phyloP scores from a whole-genome alignment of 2,113 vertebrate species.

The Cyanistes caeruleus region DNA sequence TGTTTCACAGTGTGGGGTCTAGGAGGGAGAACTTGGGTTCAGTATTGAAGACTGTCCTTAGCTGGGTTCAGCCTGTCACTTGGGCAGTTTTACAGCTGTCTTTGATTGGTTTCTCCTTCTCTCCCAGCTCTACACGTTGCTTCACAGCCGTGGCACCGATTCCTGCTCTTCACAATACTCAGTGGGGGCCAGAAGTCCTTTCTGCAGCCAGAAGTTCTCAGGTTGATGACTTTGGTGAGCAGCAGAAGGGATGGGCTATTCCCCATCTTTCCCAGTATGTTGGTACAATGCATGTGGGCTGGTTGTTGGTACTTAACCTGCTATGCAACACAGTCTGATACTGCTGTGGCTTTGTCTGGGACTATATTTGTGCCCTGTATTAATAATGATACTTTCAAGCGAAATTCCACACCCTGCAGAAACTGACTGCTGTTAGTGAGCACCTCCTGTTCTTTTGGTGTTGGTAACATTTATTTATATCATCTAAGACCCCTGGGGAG shows the following conservation, averaged over 20 bases:
- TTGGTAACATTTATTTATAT: constrained; percentile 5
- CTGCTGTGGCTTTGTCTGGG: neutral
- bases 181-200: constrained; percentile 75
- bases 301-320: neutral
- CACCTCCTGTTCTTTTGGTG: neutral
- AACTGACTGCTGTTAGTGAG: neutral
- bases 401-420: neutral
- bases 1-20: neutral
- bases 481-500: neutral
- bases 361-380: rapidly evolving
- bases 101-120: constrained; percentile 19
- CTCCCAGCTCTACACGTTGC: constrained; percentile 78
- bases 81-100: neutral
- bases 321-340: neutral
- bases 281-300: neutral
- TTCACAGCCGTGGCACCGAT: constrained; percentile 88
- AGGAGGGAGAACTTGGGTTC: neutral
- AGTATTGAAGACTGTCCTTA: neutral
- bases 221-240: constrained; percentile 86
- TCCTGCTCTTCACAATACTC: constrained; percentile 84
- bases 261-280: neutral
- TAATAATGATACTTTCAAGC: neutral
- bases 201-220: constrained; percentile 85
- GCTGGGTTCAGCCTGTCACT: neutral
- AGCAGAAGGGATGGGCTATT: neutral